Evolutionary conservation across 1,140 invertebrate species (phyloP).

Genomic region (Heliconius nattereri): DNA sequence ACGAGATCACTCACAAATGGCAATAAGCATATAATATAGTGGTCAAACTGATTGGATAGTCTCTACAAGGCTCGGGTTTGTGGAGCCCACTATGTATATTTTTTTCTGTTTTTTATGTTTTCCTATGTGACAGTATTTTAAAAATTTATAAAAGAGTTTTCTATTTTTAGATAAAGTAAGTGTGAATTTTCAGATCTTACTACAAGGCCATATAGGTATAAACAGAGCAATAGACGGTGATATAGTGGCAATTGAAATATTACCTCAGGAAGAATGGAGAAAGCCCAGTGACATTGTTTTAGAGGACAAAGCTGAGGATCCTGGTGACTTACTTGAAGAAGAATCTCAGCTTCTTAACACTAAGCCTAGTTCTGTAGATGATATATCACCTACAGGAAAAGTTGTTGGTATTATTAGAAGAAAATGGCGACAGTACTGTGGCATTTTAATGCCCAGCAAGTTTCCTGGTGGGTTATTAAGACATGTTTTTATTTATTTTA

Average conservation of each 20-base stretch:
- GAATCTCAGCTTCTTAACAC: conserved; percentile 79
- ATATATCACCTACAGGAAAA: conserved; percentile 89
- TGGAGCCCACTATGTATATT: background rate
- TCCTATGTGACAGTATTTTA: too few species aligned
- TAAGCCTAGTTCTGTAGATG: conserved; percentile 46
- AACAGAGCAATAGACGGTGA: conserved; percentile 99
- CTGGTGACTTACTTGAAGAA: conserved; percentile 85
- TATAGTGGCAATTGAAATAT: conserved; percentile 94
- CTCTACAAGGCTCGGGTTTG: too few species aligned
- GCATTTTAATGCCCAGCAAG: conserved; percentile 91
- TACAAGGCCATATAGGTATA: conserved; percentile 93
- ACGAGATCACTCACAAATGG: too few species aligned
- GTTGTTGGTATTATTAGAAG: conserved; percentile 97
- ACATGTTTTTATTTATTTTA: too few species aligned
- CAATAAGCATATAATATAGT: too few species aligned
- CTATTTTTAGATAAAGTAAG: too few species aligned
- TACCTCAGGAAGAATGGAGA: conserved; percentile 95
- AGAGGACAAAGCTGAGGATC: conserved; percentile 89
- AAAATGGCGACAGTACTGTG: conserved; percentile 98
- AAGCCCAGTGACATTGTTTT: conserved; percentile 92
- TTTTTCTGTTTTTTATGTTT: background rate
- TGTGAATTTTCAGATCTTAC: conserved; percentile 84
- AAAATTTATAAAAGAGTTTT: too few species aligned
- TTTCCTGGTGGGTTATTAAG: conserved; percentile 82
- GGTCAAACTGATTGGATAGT: too few species aligned